phyloP scores from a whole-genome alignment of 1,140 invertebrate genomes.

The Drosophila eugracilis region DNA sequence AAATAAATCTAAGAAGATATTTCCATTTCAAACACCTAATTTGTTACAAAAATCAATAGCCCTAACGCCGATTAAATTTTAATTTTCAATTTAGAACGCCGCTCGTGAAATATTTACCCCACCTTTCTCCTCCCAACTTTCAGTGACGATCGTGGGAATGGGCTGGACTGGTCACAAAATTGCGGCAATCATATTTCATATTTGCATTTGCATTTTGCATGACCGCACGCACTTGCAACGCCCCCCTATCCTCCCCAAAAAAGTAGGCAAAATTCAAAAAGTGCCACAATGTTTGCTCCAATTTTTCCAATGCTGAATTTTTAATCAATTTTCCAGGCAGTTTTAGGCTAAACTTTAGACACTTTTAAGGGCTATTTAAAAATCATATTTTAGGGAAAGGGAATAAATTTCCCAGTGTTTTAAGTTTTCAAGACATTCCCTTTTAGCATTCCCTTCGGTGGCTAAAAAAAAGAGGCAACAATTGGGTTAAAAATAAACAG shows the following conservation, averaged over 20 bases:
- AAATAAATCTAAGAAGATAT: too few species aligned
- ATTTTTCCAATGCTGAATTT: constrained; percentile 5
- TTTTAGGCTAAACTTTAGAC: constrained; percentile 6
- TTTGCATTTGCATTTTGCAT: constrained; percentile 45
- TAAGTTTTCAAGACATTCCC: too few species aligned
- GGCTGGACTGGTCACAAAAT: constrained; percentile 16
- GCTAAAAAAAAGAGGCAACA: constrained; percentile 32
- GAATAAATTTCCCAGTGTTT: not conserved
- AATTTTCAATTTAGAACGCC: not conserved
- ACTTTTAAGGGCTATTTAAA: constrained; percentile 4
- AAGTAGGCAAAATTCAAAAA: constrained; percentile 2
- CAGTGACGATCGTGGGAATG: constrained; percentile 5
- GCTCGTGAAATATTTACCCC: constrained; percentile 2
- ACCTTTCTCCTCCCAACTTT: not conserved
- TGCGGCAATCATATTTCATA: constrained; percentile 12
- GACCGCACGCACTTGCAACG: constrained; percentile 41
- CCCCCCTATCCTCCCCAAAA: not conserved
- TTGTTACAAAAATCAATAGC: too few species aligned
- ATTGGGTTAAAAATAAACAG: constrained; percentile 53
- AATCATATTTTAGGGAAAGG: not conserved
- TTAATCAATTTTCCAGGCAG: constrained; percentile 19
- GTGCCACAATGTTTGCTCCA: not conserved
- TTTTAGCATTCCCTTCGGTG: not conserved
- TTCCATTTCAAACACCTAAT: too few species aligned
- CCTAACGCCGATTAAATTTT: not conserved